Evolutionary conservation across 2,797 vertebrate species (phyloP), one percentile per base, ranked within the genome.

Genomic region (Falco novaeseelandiae): DNA sequence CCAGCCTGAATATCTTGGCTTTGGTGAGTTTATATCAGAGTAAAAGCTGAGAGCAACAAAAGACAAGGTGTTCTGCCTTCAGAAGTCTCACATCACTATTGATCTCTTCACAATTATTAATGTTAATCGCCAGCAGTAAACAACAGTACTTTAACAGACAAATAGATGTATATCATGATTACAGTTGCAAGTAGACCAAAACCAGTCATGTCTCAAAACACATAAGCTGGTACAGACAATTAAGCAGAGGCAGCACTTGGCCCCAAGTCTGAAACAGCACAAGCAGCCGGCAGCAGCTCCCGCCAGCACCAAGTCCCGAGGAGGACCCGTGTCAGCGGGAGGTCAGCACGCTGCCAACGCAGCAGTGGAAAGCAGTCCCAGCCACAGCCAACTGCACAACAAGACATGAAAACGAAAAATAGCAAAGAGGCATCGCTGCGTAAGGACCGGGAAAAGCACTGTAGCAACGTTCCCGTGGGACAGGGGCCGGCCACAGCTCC

Each of bases 371-470:
- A 86, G 74, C 71, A 84, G 86, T 51, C 84, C 27, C 15, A 77
- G 83, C 66, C 83, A 51, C 51, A 55, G 85, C 44, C 25, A 6
- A 69, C 52, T 22, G 66, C 70, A 23, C 85, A 40, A 27, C 18
- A 9, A 55, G 82, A 63, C 42, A 12, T 0, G 6, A 40, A 51
- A 34, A 34, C 0, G 21, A 87, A 26, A 77, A 74, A 74, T 61
- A 88, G 46, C 72, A n/a, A 74, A 54, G 92, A 80, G 79, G 66
- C 57, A 0, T 61, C 0, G 5, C 81, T 38, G 86, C 12, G 0
- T 16, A 32, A 85, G 91, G 89, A 95, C 91, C 23, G 32, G 96
- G 96, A 96, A 96, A 95, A 84, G 83, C 95, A 91, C 88, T 95
- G 93, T 76, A 27, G 15, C 10, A 4, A 10, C 8, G 5, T 88